Evolutionary conservation across 2,797 vertebrate genomes (phyloP).

Genomic region (Eremophila alpestris): DNA sequence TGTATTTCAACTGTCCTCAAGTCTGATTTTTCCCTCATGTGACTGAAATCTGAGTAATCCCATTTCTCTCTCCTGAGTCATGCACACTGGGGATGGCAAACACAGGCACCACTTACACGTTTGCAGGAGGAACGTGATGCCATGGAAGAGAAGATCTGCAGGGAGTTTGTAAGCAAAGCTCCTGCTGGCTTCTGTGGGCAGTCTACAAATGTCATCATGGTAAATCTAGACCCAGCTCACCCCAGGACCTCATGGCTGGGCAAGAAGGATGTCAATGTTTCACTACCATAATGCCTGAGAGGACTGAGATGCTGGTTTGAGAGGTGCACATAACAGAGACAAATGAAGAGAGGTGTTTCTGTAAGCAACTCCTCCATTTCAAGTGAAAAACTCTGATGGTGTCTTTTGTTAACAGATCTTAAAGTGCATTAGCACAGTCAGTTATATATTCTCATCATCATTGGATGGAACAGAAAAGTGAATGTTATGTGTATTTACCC

Average conservation of each 20-base stretch:
- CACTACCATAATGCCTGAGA: background rate
- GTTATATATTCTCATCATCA: background rate
- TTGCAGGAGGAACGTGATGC: background rate
- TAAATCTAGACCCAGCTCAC: background rate
- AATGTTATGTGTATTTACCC: background rate
- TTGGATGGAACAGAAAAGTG: background rate
- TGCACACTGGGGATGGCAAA: background rate
- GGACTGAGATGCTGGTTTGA: background rate
- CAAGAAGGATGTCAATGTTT: background rate
- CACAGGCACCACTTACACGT: background rate
- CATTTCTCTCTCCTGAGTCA: background rate
- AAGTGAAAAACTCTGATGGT: background rate
- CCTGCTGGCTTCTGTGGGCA: background rate
- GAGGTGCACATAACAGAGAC: background rate
- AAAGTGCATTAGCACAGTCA: background rate
- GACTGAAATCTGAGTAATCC: background rate
- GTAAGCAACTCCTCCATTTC: background rate
- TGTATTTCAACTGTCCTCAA: background rate
- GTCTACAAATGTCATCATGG: background rate
- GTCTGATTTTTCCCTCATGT: background rate
- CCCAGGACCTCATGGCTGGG: background rate
- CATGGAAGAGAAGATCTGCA: background rate
- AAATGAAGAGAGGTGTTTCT: background rate
- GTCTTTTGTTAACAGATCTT: background rate
- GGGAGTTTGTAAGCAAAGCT: background rate